A percentile compares a stretch with the other conserved stretches of the same genome.
These are phyloP conservation scores for Scaptodrosophila latifasciaeformis DNA, from an alignment of 2,888 invertebrate genomes.

Conservation along the genomic window DNA sequence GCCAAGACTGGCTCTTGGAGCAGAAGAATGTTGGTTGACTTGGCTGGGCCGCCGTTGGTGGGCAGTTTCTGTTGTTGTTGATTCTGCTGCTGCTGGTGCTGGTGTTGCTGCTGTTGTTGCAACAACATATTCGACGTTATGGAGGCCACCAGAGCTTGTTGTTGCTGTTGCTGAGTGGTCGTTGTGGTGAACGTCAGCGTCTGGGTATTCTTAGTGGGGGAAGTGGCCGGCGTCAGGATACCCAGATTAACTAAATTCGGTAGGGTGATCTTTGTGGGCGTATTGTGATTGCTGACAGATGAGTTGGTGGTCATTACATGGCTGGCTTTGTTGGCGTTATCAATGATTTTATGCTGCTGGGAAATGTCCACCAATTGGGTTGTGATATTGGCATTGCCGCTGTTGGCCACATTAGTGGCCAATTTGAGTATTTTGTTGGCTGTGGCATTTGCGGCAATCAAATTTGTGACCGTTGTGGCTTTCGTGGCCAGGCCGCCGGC, in stretches of 20 bases:
- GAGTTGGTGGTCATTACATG: conserved; percentile 21
- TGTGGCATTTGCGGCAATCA: conserved; percentile 73
- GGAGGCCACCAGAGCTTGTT: conserved; percentile 57
- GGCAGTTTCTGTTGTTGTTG: conserved; percentile 35
- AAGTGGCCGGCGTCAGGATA: conserved; percentile 77
- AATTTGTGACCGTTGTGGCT: conserved; percentile 65
- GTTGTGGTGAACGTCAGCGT: conserved; percentile 68
- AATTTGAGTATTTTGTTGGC: conserved; percentile 74
- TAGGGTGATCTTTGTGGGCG: conserved; percentile 71
- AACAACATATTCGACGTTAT: conserved; percentile 51
- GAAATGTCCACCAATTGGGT: conserved; percentile 45
- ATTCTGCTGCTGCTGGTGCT: conserved; percentile 22
- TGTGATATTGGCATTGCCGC: conserved; percentile 46
- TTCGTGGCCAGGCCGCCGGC: conserved; percentile 22
- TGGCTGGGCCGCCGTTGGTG: conserved; percentile 32
- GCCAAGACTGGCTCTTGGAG: conserved; percentile 46
- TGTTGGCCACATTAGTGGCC: conserved; percentile 71
- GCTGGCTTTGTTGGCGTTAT: conserved; percentile 38
- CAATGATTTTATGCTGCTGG: conserved; percentile 55
- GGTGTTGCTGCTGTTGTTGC: conserved; percentile 41
- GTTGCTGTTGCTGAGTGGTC: conserved; percentile 51
- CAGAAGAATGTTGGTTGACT: conserved; percentile 49
- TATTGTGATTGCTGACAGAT: conserved; percentile 33
- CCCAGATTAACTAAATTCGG: conserved; percentile 76
- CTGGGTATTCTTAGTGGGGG: conserved; percentile 75